A percentile compares a stretch with the other conserved stretches of the same genome.
phyloP scores from a whole-genome alignment of 2,797 vertebrate genomes.

The Cyprinella venusta region DNA sequence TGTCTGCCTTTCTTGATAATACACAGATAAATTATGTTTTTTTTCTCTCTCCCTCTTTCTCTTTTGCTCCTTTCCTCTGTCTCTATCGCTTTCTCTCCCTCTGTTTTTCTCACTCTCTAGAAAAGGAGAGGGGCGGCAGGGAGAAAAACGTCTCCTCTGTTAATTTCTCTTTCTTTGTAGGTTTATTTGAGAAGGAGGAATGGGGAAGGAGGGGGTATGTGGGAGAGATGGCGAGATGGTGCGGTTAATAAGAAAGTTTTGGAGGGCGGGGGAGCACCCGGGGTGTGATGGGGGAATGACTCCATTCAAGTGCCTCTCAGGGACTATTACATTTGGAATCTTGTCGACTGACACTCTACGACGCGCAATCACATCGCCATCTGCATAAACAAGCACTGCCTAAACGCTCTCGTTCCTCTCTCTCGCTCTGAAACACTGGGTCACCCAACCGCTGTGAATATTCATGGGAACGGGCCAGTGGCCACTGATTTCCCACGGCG shows the following conservation, averaged over 20 bases:
- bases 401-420: constrained; percentile 2
- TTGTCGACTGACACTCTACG: constrained; percentile 60
- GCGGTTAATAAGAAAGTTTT: constrained; percentile 62
- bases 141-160: constrained; percentile 73
- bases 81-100: constrained; percentile 41
- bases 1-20: constrained; percentile 99
- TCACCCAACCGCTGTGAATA: constrained; percentile 22
- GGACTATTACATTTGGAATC: constrained; percentile 62
- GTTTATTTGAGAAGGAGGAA: constrained; percentile 61
- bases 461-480: constrained; percentile 24
- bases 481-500: constrained; percentile 34
- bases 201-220: constrained; percentile 43
- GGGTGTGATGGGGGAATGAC: constrained; percentile 45
- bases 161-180: constrained; percentile 76
- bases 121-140: constrained; percentile 55
- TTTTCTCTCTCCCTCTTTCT: constrained; percentile 63
- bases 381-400: constrained; percentile 57
- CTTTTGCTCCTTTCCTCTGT: constrained; percentile 51
- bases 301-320: constrained; percentile 61
- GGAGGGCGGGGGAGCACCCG: constrained; percentile 35
- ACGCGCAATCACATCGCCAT: constrained; percentile 55
- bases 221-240: constrained; percentile 63
- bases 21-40: constrained; percentile 99
- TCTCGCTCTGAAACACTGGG: constrained; percentile 3
- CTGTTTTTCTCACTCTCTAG: constrained; percentile 53